Base-by-base conservation (phyloP, 1,140 invertebrate species). In the Drosophila tristis region DNA sequence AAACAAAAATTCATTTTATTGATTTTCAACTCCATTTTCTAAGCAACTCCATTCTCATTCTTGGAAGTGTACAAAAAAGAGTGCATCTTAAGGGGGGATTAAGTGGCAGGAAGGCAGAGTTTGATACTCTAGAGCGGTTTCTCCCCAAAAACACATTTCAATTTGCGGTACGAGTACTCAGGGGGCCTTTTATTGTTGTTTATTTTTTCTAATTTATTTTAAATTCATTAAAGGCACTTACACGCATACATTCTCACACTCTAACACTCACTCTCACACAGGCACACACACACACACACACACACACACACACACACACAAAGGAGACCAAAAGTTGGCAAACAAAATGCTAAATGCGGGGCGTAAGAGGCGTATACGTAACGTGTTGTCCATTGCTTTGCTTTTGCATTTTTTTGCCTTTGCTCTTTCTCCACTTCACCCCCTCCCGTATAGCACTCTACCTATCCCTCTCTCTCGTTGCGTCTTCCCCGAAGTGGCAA, bases 341-440 rank as follows among this genome's bases (percentile, higher is more conserved):
- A 80, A 84, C 80, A 85, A 79, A 39, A 82, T 73, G 49, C 50
- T 23, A 48, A 73, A 59, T 65, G 55, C 67, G 49, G 59, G 56
- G 65, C 77, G 42, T 62, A 80, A 50, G 80, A 70, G 76, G 80
- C 80, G 80, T 78, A 86, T 87, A 81, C 74, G 70, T 86, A 87
- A 87, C 72, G 54, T 72, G 51, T 54, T 76, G 56, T 78, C 62
- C 65, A 75, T 75, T 82, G 70, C 59, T 50, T 39, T 70, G 63
- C 60, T 63, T 50, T 66, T 39, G 35, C 35, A 39, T 39, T 4
- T 61, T 23, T n/a, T 23, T 61, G 29, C 51, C 51, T 25, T 45
- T 58, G 54, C 42, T 55, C 53, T 65, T 35, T 20, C 16, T 57
- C 25, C 39, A 1, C 8, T 45, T 26, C 39, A 1, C 8, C 16